These are phyloP conservation scores for Lithophane semibrunnea DNA, from an alignment of 2,888 invertebrate genomes.

Conservation along the genomic window DNA sequence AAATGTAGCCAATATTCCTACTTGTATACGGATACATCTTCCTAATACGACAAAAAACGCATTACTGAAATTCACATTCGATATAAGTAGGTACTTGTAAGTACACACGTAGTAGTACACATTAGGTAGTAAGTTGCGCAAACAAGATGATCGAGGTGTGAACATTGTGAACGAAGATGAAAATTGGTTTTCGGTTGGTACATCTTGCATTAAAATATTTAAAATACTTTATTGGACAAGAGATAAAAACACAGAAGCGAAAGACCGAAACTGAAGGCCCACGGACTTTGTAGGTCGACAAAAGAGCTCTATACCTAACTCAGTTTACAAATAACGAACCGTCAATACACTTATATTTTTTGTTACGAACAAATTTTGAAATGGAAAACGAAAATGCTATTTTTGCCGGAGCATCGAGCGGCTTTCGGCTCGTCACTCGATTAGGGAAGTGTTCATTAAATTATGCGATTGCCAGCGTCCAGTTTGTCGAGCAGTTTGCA, in stretches of 20 bases:
- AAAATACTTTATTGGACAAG: neutral
- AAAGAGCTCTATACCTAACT: conserved; percentile 25
- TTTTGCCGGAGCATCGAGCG: conserved; percentile 73
- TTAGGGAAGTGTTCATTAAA: conserved; percentile 88
- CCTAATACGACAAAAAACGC: conserved; percentile 61
- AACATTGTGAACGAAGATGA: neutral
- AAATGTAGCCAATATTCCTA: conserved; percentile 71
- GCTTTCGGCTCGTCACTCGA: conserved; percentile 83
- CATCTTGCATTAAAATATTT: neutral
- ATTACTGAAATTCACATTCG: conserved; percentile 55
- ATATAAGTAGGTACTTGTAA: conserved; percentile 13
- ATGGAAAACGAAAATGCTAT: conserved; percentile 75
- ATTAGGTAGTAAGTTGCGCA: conserved; percentile 33
- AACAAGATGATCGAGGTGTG: conserved; percentile 9
- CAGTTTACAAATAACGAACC: conserved; percentile 50
- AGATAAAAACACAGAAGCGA: neutral
- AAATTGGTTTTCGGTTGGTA: conserved; percentile 2
- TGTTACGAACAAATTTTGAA: conserved; percentile 59
- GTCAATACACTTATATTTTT: conserved; percentile 52
- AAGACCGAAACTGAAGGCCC: neutral
- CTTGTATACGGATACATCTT: conserved; percentile 60
- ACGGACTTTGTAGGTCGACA: conserved; percentile 18
- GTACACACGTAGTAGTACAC: too few relatives aligned
- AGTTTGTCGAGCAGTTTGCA: conserved; percentile 85
- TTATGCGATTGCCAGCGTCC: conserved; percentile 85